Percentiles rank a stretch among this genome's conserved stretches.
phyloP scores from a whole-genome alignment of 2,113 vertebrate species.

The Carlito syrichta region DNA sequence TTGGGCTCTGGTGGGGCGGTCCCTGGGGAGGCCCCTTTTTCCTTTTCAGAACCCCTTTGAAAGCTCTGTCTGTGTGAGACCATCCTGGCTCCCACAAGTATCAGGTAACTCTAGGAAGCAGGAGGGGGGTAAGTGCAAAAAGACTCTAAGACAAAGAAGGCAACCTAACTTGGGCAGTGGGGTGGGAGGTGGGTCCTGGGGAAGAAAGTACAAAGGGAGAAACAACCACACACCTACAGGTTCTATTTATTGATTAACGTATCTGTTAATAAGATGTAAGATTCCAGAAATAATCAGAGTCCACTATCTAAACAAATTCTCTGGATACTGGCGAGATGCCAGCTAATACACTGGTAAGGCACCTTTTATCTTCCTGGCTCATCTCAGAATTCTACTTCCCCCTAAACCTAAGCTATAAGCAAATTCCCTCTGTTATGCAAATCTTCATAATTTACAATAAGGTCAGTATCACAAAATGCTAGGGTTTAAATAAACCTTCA shows the following conservation, averaged over 20 bases:
- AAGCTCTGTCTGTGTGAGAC: slow-evolving; percentile 93
- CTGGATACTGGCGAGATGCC: slow-evolving; percentile 79
- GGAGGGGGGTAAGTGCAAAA: slow-evolving; percentile 74
- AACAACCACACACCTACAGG: slow-evolving; percentile 76
- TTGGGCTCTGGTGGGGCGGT: slow-evolving; percentile 73
- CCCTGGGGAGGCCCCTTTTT: slow-evolving; percentile 86
- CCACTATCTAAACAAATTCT: slow-evolving; percentile 79
- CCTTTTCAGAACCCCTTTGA: slow-evolving; percentile 94
- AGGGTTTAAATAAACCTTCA: slow-evolving; percentile 30
- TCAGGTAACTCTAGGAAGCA: slow-evolving; percentile 88
- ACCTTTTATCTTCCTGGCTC: slow-evolving; percentile 74
- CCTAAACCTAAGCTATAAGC: slow-evolving; percentile 39
- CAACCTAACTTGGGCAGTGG: slow-evolving; percentile 52
- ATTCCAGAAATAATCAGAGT: slow-evolving; percentile 86
- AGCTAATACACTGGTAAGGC: slow-evolving; percentile 79
- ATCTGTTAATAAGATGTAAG: slow-evolving; percentile 82
- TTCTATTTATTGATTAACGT: slow-evolving; percentile 80
- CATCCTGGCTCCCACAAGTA: slow-evolving; percentile 94
- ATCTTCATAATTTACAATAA: slow-evolving; percentile 39
- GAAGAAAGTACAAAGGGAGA: slow-evolving; percentile 54
- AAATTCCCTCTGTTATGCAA: slow-evolving; percentile 44
- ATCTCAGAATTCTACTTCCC: slow-evolving; percentile 37
- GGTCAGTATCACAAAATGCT: slow-evolving; percentile 2
- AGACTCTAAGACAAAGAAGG: slow-evolving; percentile 78
- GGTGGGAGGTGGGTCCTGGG: background rate